Conservation (phyloP, 1,140 invertebrate genomes). For the Ceratina calcarata region DNA sequence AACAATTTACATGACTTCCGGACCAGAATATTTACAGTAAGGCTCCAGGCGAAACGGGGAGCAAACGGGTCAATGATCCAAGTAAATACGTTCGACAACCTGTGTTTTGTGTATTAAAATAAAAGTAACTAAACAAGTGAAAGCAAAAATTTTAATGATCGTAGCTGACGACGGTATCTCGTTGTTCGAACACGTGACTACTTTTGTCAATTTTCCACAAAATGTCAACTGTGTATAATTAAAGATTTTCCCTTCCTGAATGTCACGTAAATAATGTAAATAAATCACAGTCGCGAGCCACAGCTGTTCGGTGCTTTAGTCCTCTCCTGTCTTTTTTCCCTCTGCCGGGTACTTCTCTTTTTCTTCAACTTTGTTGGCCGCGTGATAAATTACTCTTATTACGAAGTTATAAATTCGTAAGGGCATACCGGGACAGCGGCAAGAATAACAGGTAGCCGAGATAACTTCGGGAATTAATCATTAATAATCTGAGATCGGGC, state of each 20-base stretch:
- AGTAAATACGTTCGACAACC: too few species aligned
- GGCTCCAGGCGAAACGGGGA: background rate
- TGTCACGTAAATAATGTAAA: constrained; percentile 8
- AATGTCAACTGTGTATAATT: background rate
- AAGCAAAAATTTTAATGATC: too few species aligned
- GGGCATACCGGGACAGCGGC: constrained; percentile 1
- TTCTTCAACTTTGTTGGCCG: constrained; percentile 3
- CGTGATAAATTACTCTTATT: constrained; percentile 44
- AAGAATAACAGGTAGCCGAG: constrained; percentile 16
- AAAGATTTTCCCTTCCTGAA: background rate
- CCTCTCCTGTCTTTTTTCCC: background rate
- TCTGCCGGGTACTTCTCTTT: background rate
- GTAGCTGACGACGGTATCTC: background rate
- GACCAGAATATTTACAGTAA: constrained; percentile 16
- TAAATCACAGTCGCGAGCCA: constrained; percentile 9
- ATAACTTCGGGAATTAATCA: constrained; percentile 41
- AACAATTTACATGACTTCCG: constrained; percentile 65
- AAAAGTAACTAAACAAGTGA: too few species aligned
- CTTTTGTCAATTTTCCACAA: background rate
- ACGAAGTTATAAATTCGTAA: constrained; percentile 37
- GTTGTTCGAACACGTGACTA: background rate
- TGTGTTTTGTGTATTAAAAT: too few species aligned
- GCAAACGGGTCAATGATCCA: background rate
- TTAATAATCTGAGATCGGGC: constrained; percentile 33
- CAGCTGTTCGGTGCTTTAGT: background rate